Evolutionary conservation across 2,797 vertebrate genomes (phyloP), one percentile per base, ranked within the genome.

Genomic region (Cynodonichthys magdalenae): DNA sequence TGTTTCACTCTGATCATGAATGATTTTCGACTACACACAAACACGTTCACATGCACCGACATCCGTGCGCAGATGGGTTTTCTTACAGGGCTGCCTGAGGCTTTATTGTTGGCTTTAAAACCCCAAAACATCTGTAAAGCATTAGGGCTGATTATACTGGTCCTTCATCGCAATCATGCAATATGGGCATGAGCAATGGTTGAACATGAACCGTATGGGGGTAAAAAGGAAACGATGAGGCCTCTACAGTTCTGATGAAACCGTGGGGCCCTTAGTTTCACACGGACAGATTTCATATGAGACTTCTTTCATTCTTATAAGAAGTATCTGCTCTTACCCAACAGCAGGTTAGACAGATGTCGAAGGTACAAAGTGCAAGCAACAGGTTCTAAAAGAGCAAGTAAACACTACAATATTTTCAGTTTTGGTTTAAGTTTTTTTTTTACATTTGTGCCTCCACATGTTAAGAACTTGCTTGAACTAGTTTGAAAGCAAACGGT

Each of bases 111-210:
- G 84, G 79, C 83, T 91, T 87, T 84, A 86, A 89, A 87, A 87
- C 88, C 77, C 71, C 83, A 62, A 71, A 87, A 87, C 90, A 92
- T 91, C 91, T 92, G 90, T 80, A 88, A 91, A 80, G 59, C 80
- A 92, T 91, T 91, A 91, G 15, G 63, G 69, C 77, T 92, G 87
- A 92, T 90, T 92, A 92, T 87, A 71, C 79, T 69, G 74, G 80
- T 88, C 81, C 80, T 86, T 80, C 82, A 74, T 54, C 20, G 79
- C 80, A 91, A 87, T 91, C 89, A 89, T 88, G 81, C 84, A 81
- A 70, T 82, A 83, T 82, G 77, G 83, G 79, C 69, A 74, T 77
- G 77, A 87, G 79, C 41, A 56, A 79, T 71, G 70, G 75, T 48
- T 77, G 74, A 87, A 81, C 83, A 78, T 84, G 81, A 84, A 81